A percentile compares a stretch with the other conserved stretches of the same genome.
Conservation (phyloP, 2,113 vertebrate genomes). For the Sander lucioperca region DNA sequence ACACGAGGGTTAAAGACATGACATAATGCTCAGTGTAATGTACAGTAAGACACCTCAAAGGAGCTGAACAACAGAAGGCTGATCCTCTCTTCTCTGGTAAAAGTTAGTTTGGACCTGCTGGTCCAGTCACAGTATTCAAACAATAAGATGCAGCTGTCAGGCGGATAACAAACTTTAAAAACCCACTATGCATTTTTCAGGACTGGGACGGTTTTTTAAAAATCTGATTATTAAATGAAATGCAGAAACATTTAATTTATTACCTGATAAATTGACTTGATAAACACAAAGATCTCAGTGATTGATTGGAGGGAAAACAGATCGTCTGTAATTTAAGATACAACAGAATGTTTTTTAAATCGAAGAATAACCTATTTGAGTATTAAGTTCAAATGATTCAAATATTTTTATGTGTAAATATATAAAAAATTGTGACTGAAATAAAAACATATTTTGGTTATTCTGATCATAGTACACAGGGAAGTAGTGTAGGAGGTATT, state of each 20-base stretch:
- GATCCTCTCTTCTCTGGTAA: background rate
- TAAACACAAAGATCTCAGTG: background rate
- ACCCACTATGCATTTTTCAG: background rate
- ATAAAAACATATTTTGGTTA: background rate
- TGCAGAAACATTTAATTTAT: background rate
- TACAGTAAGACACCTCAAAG: constrained; percentile 11
- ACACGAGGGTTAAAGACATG: background rate
- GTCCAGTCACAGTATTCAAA: constrained; percentile 26
- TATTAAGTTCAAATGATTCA: constrained; percentile 23
- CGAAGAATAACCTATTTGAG: constrained; percentile 9
- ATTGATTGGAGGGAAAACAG: background rate
- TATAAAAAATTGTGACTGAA: constrained; percentile 1
- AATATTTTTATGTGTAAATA: background rate
- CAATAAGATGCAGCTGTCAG: background rate
- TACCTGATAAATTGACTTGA: background rate
- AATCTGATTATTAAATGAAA: background rate
- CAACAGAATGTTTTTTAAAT: constrained; percentile 3
- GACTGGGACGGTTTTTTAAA: background rate
- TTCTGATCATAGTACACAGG: constrained; percentile 3
- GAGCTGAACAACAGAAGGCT: constrained; percentile 8
- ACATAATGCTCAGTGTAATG: constrained; percentile 17
- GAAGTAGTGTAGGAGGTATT: background rate
- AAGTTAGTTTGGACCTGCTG: constrained; percentile 17
- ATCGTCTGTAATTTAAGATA: constrained; percentile 4
- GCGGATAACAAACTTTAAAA: background rate